Evolutionary conservation across 2,888 invertebrate genomes (phyloP), one percentile per base, ranked within the genome.

Genomic region (Formica aserva): DNA sequence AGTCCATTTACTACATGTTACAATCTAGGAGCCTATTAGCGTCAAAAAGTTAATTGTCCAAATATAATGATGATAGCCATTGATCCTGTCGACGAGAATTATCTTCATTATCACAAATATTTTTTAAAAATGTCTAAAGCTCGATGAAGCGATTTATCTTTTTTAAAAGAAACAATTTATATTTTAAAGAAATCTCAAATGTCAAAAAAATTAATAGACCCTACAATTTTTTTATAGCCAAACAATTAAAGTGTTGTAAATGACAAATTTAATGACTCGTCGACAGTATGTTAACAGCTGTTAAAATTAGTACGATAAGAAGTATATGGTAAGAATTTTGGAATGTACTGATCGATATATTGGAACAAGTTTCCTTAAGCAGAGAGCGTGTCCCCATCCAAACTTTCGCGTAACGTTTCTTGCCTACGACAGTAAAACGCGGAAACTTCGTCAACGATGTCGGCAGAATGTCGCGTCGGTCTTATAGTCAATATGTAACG

Each of bases 401-500:
- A n/a, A 66, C 72, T 80, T 76, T 52, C 57, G 72, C 66, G 57
- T 66, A 69, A 69, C 52, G n/a, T n/a, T 52, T 52, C 48, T 69
- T 41, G 72, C 60, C 77, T 77, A 69, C 22, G 65, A 77, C 35
- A 63, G 29, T 57, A 11, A 72, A 62, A 32, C 15, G 29, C 32
- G 41, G 11, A 5, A 78, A 60, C 74, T 62, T 72, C 3, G n/a
- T 76, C 41, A 41, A 32, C 15, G 18, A 69, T 22, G n/a, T 74
- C 18, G 78, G 45, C 32, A 45, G 22, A 63, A 35, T 45, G 18
- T 74, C 32, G 32, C 71, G 60, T 45, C 52, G 26, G 18, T 60
- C 13, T 15, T 67, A 80, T 60, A 69, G 63, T 83, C 62, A 80
- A 83, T 83, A 83, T 48, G 52, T 67, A 80, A 65, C 6, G 29